Evolutionary conservation across 2,797 vertebrate species (phyloP), one percentile per base, ranked within the genome.

Genomic region (Poeciliopsis presidionis): DNA sequence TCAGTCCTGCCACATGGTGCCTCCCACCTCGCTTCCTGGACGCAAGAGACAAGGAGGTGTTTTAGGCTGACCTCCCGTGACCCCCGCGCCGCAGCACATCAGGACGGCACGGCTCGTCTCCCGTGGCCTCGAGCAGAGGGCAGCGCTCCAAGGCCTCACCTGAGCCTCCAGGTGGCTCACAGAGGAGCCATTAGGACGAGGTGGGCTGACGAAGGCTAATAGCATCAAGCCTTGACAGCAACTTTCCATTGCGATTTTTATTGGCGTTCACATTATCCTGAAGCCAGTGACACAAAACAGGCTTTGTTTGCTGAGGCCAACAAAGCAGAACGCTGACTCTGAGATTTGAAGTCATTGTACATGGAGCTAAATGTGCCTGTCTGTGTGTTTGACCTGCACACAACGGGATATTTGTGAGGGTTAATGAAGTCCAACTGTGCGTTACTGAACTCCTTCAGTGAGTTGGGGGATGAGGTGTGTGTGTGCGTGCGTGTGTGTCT

Each of bases 401-500:
- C 81, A 81, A 83, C 73, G 77, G 74, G 75, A 85, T 84, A 75
- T 70, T 77, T 85, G 76, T 88, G 87, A 75, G 73, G 79, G 77
- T 85, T 91, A 89, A 91, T 90, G 76, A 84, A 90, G 83, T 85
- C 90, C 84, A 84, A 91, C 86, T 88, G 87, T 84, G 85, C 67
- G 77, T 84, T 77, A 70, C 74, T 88, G 77, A 88, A 76, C 80
- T 92, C 80, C 85, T 90, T 90, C 74, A 84, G 81, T 51, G 67
- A 77, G 63, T 39, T 22, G 9, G 73, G 73, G 47, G 18, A 2
- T 49, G 47, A 7, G 47, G 47, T 49, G 46, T 47, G 46, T 47
- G 46, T 5, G 14, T 16, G 46, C 16, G 14, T 47, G 46, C 1
- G 43, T 13, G 43, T 12, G 43, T 13, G 43, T 12, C 11, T 13